Conservation (phyloP, 2,113 vertebrate genomes). For the Centropristis striata region DNA sequence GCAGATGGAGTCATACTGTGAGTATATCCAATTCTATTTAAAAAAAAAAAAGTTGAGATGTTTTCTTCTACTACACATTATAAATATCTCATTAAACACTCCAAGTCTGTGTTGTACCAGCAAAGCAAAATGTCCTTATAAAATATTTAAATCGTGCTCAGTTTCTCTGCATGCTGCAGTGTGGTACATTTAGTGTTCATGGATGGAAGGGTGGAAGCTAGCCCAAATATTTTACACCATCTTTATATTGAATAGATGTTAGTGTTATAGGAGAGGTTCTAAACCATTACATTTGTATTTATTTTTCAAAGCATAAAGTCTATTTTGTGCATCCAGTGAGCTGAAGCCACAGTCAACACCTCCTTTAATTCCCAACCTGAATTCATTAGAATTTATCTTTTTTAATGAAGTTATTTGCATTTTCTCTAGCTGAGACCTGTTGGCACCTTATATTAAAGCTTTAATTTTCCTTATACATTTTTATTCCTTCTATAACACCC, state of each 20-base stretch:
- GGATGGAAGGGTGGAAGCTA: neutral
- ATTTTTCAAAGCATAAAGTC: neutral
- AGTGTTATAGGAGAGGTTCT: slow-evolving; percentile 7
- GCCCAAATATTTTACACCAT: neutral
- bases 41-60: neutral
- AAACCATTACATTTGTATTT: slow-evolving; percentile 24
- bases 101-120: neutral
- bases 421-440: slow-evolving; percentile 18
- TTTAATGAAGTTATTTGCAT: slow-evolving; percentile 56
- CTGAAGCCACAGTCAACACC: slow-evolving; percentile 30
- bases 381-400: slow-evolving; percentile 63
- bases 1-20: neutral
- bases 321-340: slow-evolving; percentile 28
- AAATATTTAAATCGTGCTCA: slow-evolving; percentile 45
- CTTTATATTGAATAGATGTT: neutral
- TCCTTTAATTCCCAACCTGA: slow-evolving; percentile 36
- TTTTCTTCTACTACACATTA: neutral
- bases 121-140: slow-evolving; percentile 28
- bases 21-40: neutral
- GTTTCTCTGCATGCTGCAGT: neutral
- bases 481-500: neutral
- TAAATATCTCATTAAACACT: slow-evolving; percentile 19
- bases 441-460: slow-evolving; percentile 13
- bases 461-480: neutral
- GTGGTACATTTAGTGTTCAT: neutral